phyloP scores from a whole-genome alignment of 1,140 invertebrate species.

The Cecropterus lyciades region DNA sequence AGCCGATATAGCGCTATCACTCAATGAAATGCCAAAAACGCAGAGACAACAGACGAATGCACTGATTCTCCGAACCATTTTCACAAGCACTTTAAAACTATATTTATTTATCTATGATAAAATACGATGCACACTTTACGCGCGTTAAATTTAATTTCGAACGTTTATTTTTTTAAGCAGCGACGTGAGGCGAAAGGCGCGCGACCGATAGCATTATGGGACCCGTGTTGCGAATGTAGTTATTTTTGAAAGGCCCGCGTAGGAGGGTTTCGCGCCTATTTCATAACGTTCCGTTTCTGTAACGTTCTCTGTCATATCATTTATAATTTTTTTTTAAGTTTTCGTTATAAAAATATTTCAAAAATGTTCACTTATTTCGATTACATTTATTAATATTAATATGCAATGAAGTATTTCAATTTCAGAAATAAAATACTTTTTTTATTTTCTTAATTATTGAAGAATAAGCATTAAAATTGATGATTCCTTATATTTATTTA shows the following conservation, averaged over 20 bases:
- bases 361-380: no score
- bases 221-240: constrained; percentile 59
- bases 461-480: no score
- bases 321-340: background rate
- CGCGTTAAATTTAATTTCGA: constrained; percentile 38
- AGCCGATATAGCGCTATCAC: constrained; percentile 73
- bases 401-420: no score
- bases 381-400: no score
- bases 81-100: constrained; percentile 46
- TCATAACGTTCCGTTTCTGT: constrained; percentile 65
- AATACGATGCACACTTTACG: constrained; percentile 25
- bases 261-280: constrained; percentile 79
- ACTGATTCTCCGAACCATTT: constrained; percentile 76
- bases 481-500: no score
- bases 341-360: no score
- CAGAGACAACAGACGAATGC: constrained; percentile 67
- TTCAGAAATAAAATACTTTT: no score
- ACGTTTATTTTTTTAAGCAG: constrained; percentile 41
- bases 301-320: constrained; percentile 35
- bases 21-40: constrained; percentile 67
- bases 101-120: constrained; percentile 36
- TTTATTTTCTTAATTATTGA: no score
- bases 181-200: constrained; percentile 69
- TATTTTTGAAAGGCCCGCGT: constrained; percentile 82
- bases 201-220: constrained; percentile 66